Percentiles rank a stretch among this genome's conserved stretches.
These are phyloP conservation scores for Austrolebias charrua DNA, from an alignment of 2,797 vertebrate species.

Conservation along the genomic window DNA sequence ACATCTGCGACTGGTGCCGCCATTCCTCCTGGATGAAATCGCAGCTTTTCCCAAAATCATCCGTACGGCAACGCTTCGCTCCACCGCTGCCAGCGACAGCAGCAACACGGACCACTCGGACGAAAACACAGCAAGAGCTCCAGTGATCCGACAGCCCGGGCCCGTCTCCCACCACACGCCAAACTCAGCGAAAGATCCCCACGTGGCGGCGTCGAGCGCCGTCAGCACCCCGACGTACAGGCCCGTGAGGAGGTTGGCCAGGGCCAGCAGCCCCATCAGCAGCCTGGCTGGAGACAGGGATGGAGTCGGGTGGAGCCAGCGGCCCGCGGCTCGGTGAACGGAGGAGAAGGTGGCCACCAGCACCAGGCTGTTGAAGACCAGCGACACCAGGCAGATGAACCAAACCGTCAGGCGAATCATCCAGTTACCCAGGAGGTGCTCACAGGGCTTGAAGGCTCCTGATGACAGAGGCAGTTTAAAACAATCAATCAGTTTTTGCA, in stretches of 20 bases:
- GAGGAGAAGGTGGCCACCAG: conserved; percentile 87
- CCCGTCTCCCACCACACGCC: conserved; percentile 98
- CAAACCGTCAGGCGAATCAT: conserved; percentile 98
- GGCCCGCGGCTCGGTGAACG: conserved; percentile 48
- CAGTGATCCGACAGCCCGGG: conserved; percentile 86
- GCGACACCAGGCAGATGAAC: conserved; percentile 96
- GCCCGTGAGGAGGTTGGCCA: conserved; percentile 93
- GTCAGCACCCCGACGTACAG: conserved; percentile 90
- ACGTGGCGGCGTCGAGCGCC: conserved; percentile 88
- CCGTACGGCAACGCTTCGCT: conserved; percentile 88
- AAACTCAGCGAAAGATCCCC: conserved; percentile 93
- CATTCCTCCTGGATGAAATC: conserved; percentile 56
- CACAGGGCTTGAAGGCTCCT: conserved; percentile 98
- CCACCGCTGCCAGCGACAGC: conserved; percentile 88
- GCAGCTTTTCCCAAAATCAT: conserved; percentile 85
- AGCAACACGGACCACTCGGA: conserved; percentile 92
- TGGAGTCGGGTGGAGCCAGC: conserved; percentile 35
- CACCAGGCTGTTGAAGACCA: conserved; percentile 93
- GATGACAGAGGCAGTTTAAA: conserved; percentile 29
- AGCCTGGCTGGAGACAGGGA: conserved; percentile 83
- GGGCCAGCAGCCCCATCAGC: conserved; percentile 89
- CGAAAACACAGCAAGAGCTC: conserved; percentile 91
- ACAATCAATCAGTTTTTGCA: background rate
- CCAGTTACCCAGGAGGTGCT: conserved; percentile 96
- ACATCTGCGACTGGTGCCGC: conserved; percentile 68